Evolutionary conservation across 2,113 vertebrate species (phyloP), one percentile per base, ranked within the genome.

Genomic region (Seriola quinqueradiata): DNA sequence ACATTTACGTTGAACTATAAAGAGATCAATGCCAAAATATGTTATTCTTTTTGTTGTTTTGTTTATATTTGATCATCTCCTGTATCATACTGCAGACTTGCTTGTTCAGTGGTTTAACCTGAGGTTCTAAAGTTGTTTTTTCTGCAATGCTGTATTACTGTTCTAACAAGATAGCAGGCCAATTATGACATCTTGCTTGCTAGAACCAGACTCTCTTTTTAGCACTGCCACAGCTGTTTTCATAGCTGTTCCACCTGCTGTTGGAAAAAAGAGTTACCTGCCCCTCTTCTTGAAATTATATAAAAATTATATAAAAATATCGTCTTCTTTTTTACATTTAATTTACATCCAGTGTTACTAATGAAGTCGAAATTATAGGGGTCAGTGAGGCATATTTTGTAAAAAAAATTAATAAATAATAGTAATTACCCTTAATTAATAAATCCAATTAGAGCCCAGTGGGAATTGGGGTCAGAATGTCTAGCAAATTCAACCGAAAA

Each of bases 351-450:
- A 64, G 23, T 65, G 17, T 64, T 40, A 32, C 42, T 64, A 73
- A 80, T 76, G 13, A 70, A 81, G 59, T 36, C 58, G 70, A 78
- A 36, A 82, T 54, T 66, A 58, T 42, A 8, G 13, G 12, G 34
- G 7, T 69, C 28, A 68, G n/a, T 61, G 32, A 70, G 85, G 75
- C 2, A 68, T 21, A 65, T 88, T 87, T 75, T 46, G 52, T 75
- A 71, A 87, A 38, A 87, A 38, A 38, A 38, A 38, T 6, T 7
- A 38, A 38, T 7, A 38, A 38, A 38, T 48, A 32, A 59, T 77
- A 79, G 63, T 83, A 79, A 84, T 90, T 68, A 68, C 23, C 13
- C 19, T 5, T 73, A 77, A 89, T 86, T 66, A 81, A 82, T 72
- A 68, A 78, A 79, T 79, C 14, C 46, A 42, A 77, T 83, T 61